Conservation (phyloP, 2,888 invertebrate genomes). For the Anorthoa munda region DNA sequence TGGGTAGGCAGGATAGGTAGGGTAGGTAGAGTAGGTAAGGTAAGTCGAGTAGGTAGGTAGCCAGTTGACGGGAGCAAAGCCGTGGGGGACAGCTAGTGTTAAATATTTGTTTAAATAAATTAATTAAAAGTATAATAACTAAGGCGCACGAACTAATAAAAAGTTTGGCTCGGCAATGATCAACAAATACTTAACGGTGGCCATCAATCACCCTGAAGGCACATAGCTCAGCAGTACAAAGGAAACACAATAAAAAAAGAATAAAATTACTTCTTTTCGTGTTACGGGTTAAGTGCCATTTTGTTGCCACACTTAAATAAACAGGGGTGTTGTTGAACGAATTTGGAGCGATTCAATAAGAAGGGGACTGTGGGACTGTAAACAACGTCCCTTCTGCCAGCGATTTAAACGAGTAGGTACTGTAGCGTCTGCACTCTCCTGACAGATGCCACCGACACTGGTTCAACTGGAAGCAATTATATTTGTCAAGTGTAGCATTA, state of each 20-base stretch:
- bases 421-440: slow-evolving; percentile 8
- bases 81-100: not conserved
- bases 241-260: slow-evolving; percentile 55
- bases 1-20: too few relatives aligned
- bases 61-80: too few relatives aligned
- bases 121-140: not conserved
- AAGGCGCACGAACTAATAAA: not conserved
- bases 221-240: slow-evolving; percentile 59
- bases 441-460: slow-evolving; percentile 36
- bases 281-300: slow-evolving; percentile 42
- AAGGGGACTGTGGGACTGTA: slow-evolving; percentile 3
- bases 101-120: not conserved
- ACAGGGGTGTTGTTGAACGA: slow-evolving; percentile 35
- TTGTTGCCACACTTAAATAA: slow-evolving; percentile 48
- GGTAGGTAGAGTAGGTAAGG: too few relatives aligned
- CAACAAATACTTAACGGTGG: slow-evolving; percentile 45
- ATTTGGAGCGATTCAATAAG: slow-evolving; percentile 34
- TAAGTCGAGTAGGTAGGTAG: too few relatives aligned
- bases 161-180: slow-evolving; percentile 13
- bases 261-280: slow-evolving; percentile 55
- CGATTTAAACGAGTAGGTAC: slow-evolving; percentile 6
- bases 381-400: slow-evolving; percentile 3
- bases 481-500: slow-evolving; percentile 28
- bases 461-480: slow-evolving; percentile 27
- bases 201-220: slow-evolving; percentile 62